Base-by-base conservation (phyloP, 92 coral and sea anemone species). In the Diadumene lineata region DNA sequence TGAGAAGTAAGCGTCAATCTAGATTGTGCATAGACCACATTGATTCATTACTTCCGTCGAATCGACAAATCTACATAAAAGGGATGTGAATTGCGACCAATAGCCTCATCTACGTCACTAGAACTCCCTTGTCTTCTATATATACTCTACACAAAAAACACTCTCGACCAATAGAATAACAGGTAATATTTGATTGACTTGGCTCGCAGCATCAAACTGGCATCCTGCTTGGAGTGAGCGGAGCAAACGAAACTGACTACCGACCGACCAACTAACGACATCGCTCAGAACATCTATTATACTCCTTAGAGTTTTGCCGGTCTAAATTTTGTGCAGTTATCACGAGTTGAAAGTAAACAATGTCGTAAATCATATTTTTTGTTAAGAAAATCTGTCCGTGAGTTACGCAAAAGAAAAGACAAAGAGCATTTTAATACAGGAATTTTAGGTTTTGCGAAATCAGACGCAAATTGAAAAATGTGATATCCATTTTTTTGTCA, bases 161-260 rank as follows among this genome's bases (percentile, higher is more conserved):
- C 77, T 33, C 66, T 72, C 33, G n/a, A 32, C 77, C 77, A 72
- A 72, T 72, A 30, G 48, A 23, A 56, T 21, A 32, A n/a, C 23
- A 56, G 43, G 58, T 31, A 22, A 10, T 31, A 56, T 56, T 72
- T 72, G 77, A 72, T 72, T 72, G 77, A 72, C 77, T 72, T 23
- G 67, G 32, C 50, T 26, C 48, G 23, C 77, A 24, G 25, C 77
- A 57, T 26, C 31, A 29, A 70, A 24, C 67, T 72, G 77, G 66
- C 77, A 32, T 72, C 77, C 77, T 51, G 51, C 77, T 72, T 22
- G 33, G 66, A 11, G 23, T 29, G 66, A 21, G n/a, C n/a, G n/a
- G 43, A 32, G 29, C 17, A 55, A 58, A 31, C 60, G 76, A 18
- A 27, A 19, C 64, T 21, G 32, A 70, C 76, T 53, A 28, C 31